Conservation (phyloP, 64 coral and sea anemone genomes). For the Acropora tenuis region DNA sequence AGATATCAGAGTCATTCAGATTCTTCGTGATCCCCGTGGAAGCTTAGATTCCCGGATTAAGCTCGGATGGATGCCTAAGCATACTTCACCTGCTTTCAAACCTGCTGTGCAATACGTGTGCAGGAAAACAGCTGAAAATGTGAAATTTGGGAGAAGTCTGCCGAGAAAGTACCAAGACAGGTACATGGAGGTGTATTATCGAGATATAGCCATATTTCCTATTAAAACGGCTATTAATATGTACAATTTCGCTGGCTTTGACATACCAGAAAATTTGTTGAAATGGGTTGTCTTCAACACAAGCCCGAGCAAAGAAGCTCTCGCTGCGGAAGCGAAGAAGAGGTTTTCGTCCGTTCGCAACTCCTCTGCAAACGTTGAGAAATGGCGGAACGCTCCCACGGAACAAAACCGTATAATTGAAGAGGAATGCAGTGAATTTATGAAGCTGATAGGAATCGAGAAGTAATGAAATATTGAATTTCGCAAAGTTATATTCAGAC, state of each 20-base stretch:
- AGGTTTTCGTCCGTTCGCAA: slow-evolving; percentile 26
- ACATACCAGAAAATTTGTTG: slow-evolving; percentile 8
- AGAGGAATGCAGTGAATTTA: slow-evolving; percentile 26
- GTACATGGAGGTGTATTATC: slow-evolving; percentile 48
- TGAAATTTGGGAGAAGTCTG: slow-evolving; percentile 31
- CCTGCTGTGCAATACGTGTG: neutral
- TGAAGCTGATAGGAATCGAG: slow-evolving; percentile 40
- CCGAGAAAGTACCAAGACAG: neutral
- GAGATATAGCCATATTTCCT: slow-evolving; percentile 45
- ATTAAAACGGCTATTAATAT: slow-evolving; percentile 27
- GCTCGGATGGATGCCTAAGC: slow-evolving; percentile 15
- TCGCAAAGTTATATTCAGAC: neutral
- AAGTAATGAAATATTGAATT: neutral
- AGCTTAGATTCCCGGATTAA: slow-evolving; percentile 47
- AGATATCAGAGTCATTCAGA: slow-evolving; percentile 30
- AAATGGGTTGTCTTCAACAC: slow-evolving; percentile 55
- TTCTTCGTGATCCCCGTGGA: slow-evolving; percentile 56
- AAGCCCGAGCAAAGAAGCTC: slow-evolving; percentile 17
- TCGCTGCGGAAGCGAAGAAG: neutral
- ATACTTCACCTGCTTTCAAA: neutral
- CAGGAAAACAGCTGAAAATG: slow-evolving; percentile 5
- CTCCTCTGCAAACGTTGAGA: slow-evolving; percentile 40
- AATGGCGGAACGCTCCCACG: slow-evolving; percentile 33
- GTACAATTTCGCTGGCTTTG: slow-evolving; percentile 56
- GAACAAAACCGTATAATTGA: slow-evolving; percentile 41